Conservation (phyloP, 2,113 vertebrate species). For the Trinectes maculatus region DNA sequence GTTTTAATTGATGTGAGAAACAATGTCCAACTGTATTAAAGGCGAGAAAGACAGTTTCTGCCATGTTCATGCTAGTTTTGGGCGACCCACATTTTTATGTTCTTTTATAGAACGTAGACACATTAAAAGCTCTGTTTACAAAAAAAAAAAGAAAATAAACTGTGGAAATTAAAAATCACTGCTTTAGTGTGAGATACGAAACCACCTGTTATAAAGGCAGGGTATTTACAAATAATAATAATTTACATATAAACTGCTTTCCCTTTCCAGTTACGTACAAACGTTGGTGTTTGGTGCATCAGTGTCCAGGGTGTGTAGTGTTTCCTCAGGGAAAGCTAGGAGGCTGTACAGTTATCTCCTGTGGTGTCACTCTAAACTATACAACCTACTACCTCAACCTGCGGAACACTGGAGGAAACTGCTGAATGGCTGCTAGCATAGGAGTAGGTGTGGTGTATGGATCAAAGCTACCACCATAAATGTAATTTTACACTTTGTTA, state of each 20-base stretch:
- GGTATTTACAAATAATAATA: conserved; percentile 14
- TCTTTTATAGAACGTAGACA: no score
- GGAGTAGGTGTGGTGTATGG: no score
- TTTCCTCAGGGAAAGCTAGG: conserved; percentile 97
- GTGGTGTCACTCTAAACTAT: conserved; percentile 99
- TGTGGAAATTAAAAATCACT: background rate
- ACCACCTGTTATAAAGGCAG: background rate
- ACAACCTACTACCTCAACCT: conserved; percentile 99
- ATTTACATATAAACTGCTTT: no score
- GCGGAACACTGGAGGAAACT: conserved; percentile 69
- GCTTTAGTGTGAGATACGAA: background rate
- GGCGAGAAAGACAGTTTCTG: background rate
- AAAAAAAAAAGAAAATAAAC: background rate
- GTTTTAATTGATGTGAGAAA: conserved; percentile 18
- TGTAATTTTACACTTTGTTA: background rate
- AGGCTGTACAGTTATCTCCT: conserved; percentile 99
- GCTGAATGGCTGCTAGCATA: conserved; percentile 6
- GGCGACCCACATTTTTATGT: no score
- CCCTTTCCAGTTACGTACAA: background rate
- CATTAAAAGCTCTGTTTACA: background rate
- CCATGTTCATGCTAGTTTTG: background rate
- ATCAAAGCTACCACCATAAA: background rate
- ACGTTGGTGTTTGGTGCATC: background rate
- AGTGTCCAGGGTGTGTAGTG: conserved; percentile 31
- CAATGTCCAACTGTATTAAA: background rate